Conservation (phyloP, 2,797 vertebrate species). For the Staurois parvus region DNA sequence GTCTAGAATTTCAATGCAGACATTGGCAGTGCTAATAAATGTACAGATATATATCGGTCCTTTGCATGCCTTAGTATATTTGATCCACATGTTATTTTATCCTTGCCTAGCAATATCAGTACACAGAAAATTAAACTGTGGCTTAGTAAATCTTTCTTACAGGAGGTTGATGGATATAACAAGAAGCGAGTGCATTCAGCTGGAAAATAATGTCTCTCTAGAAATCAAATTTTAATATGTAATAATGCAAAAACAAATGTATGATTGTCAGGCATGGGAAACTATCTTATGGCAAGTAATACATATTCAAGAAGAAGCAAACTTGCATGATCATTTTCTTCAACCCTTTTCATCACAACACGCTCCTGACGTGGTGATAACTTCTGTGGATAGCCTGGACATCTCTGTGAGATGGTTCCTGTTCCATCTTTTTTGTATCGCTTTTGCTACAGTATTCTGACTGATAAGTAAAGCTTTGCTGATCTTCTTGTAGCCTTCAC, state of each 20-base stretch:
- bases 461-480: no score
- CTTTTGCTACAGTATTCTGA: no score
- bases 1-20: constrained; percentile 31
- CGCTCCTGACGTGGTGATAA: no score
- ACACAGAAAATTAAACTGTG: constrained; percentile 32
- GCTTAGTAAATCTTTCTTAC: constrained; percentile 17
- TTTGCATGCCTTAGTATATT: constrained; percentile 39
- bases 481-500: no score
- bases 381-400: no score
- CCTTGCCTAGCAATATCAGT: constrained; percentile 22
- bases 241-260: neutral
- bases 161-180: constrained; percentile 10
- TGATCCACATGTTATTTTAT: constrained; percentile 35
- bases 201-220: neutral
- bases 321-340: no score
- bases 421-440: no score
- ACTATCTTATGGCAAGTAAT: neutral
- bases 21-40: constrained; percentile 35
- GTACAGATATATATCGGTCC: constrained; percentile 28
- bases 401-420: no score
- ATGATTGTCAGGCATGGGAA: neutral
- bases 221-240: neutral
- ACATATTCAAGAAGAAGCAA: no score
- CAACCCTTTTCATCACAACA: no score
- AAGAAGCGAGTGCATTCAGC: neutral